These are phyloP conservation scores for Tonatia bakeri DNA, from an alignment of 2,113 vertebrate species.

Conservation along the genomic window DNA sequence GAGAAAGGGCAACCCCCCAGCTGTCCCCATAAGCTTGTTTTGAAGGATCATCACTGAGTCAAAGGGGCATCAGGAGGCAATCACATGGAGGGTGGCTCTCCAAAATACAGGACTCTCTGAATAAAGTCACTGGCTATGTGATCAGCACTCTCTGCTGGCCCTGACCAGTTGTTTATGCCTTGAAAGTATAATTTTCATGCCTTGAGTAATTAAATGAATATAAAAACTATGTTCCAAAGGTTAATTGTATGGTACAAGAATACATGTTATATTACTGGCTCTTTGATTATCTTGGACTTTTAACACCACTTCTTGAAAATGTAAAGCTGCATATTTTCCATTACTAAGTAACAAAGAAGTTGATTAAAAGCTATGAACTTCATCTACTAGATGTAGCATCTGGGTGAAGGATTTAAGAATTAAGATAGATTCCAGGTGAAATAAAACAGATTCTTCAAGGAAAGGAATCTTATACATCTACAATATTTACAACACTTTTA, in stretches of 20 bases:
- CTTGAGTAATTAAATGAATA: conserved; percentile 41
- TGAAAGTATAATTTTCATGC: not conserved
- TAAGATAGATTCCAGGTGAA: conserved; percentile 71
- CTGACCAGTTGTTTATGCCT: not conserved
- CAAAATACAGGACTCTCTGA: not conserved
- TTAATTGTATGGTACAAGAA: conserved; percentile 28
- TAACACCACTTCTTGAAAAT: conserved; percentile 58
- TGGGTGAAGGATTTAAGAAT: conserved; percentile 67
- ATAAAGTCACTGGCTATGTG: not conserved
- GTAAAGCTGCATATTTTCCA: conserved; percentile 47
- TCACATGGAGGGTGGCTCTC: not conserved
- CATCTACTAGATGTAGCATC: conserved; percentile 45
- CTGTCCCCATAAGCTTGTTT: conserved; percentile 9
- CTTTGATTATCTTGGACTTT: conserved; percentile 63
- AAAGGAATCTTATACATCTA: conserved; percentile 61
- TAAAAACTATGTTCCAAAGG: conserved; percentile 7
- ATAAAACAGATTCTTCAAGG: conserved; percentile 66
- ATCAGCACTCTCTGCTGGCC: not conserved
- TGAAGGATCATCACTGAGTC: conserved; percentile 15
- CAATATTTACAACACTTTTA: conserved; percentile 76
- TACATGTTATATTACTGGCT: conserved; percentile 28
- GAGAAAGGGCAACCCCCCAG: conserved; percentile 25
- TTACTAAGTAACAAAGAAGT: conserved; percentile 58
- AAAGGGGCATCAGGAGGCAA: not conserved
- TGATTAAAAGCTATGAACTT: conserved; percentile 68